phyloP scores from a whole-genome alignment of 2,888 invertebrate species.

The Cosmopolites sordidus region DNA sequence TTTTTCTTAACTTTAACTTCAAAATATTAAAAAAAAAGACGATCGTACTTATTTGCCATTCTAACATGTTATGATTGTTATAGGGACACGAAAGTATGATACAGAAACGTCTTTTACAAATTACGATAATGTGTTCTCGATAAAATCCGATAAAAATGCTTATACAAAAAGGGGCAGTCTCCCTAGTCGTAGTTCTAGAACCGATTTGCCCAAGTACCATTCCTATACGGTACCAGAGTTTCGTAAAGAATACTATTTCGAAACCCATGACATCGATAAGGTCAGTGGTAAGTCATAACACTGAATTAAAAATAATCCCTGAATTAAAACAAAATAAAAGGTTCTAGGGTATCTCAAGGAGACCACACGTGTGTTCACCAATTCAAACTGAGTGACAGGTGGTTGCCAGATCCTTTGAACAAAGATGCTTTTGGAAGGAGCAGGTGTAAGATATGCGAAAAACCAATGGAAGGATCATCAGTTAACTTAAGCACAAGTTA shows the following conservation, averaged over 20 bases:
- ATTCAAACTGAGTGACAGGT: conserved; percentile 55
- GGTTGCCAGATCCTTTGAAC: conserved; percentile 54
- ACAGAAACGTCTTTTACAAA: conserved; percentile 4
- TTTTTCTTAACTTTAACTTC: too few relatives aligned
- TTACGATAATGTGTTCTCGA: neutral
- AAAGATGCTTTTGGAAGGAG: conserved; percentile 49
- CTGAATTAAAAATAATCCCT: too few relatives aligned
- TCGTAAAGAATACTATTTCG: conserved; percentile 57
- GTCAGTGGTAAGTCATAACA: too few relatives aligned
- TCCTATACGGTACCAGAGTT: conserved; percentile 44
- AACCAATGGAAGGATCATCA: conserved; percentile 43
- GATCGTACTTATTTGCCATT: too few relatives aligned
- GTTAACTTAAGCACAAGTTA: conserved; percentile 12
- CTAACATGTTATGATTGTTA: too few relatives aligned
- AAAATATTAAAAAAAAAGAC: too few relatives aligned
- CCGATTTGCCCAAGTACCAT: conserved; percentile 20
- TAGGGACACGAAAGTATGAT: conserved; percentile 10
- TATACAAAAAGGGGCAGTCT: neutral
- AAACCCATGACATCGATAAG: conserved; percentile 41
- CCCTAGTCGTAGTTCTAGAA: neutral
- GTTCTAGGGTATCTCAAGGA: conserved; percentile 9
- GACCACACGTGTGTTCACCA: conserved; percentile 54
- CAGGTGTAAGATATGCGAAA: conserved; percentile 52
- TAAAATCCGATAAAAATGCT: neutral
- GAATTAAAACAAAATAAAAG: neutral